Percentiles rank a stretch among this genome's conserved stretches.
phyloP scores from a whole-genome alignment of 2,113 vertebrate species.

The Thryonomys swinderianus region DNA sequence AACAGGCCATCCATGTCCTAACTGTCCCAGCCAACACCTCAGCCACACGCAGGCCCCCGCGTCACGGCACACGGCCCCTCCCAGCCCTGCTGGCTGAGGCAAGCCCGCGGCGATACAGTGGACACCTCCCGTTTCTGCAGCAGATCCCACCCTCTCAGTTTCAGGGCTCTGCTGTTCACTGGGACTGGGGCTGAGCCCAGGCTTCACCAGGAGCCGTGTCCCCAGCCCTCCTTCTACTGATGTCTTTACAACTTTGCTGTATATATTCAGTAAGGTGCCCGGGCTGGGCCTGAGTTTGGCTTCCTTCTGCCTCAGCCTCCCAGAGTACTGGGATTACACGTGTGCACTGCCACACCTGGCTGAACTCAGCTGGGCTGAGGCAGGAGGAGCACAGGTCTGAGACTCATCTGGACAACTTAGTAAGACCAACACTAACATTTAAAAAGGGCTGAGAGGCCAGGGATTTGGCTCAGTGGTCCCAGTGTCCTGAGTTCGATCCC shows the following conservation, averaged over 20 bases:
- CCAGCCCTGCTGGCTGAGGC: not conserved
- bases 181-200: not conserved
- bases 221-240: not conserved
- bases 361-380: not conserved
- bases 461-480: not conserved
- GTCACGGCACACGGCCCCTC: not conserved
- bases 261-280: not conserved
- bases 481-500: too few relatives aligned
- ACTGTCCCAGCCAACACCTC: not conserved
- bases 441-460: not conserved
- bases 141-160: not conserved
- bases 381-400: not conserved
- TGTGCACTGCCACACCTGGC: not conserved
- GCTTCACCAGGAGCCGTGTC: not conserved
- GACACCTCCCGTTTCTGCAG: not conserved
- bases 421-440: not conserved
- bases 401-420: not conserved
- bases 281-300: not conserved
- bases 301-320: not conserved
- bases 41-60: not conserved
- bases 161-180: not conserved
- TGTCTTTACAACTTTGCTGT: not conserved
- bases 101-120: not conserved
- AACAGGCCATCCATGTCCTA: not conserved
- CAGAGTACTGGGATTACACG: not conserved